Base-by-base conservation (phyloP, 2,113 vertebrate species). In the Hippocampus mohnikei region DNA sequence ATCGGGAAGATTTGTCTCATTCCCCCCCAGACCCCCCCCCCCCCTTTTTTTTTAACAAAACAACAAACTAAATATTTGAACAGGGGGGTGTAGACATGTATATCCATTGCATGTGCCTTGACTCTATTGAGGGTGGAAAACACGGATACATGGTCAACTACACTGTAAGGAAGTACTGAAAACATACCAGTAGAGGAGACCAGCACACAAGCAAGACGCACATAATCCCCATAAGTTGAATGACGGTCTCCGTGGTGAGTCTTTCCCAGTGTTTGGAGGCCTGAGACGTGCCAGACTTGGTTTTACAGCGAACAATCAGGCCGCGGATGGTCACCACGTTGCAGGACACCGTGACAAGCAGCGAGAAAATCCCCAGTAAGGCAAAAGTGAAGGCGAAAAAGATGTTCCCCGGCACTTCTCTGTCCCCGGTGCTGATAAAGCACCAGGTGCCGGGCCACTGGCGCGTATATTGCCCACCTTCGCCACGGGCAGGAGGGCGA, bases 371-470 rank as follows among this genome's bases (percentile, higher is more conserved):
- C 46, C 96, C 97, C 67, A 97, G 82, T 8, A 82, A 61, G 2
- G 96, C 94, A 55, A 98, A 99, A 10, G 94, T 88, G 11, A 92
- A 87, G 70, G 96, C 92, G 29, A 98, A 98, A 78, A 94, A 90
- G 27, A 86, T 80, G 76, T 91, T 94, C 4, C 94, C 93, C 0
- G 83, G 27, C 4, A 87, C 63, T 2, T 76, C 7, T 6, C 74
- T 69, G 42, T 93, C 81, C 9, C 90, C 91, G 0, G 92, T 91
- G 90, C 92, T 92, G 82, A 99, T 97, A 74, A 99, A 99, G 87
- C 97, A 98, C 96, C 96, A 99, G 0, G 96, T 98, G 16, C 95
- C 96, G 0, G 97, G 97, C 96, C 96, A 97, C 89, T 98, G 97
- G n/a, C 91, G 73, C 0, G 90, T 87, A 84, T 99, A 99, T 86